Base-by-base conservation (phyloP, 1,140 invertebrate genomes). In the Zaprionus nigranus region DNA sequence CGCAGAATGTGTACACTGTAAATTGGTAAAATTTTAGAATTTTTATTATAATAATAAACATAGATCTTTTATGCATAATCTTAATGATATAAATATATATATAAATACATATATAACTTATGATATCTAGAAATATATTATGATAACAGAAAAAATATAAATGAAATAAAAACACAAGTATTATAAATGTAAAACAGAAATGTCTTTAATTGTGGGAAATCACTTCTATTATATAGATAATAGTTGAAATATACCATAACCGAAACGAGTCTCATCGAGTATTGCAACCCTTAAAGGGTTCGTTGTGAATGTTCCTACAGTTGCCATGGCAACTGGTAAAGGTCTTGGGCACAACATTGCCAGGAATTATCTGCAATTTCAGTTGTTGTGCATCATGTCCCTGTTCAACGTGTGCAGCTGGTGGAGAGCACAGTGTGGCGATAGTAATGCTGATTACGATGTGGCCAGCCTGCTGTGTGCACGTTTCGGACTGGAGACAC, bases 321-420 rank as follows among this genome's bases (percentile, higher is more conserved):
- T 74, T 54, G 13, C 17, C 63, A 22, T 60, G 69, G 12, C 15
- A 51, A 71, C 67, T 34, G 9, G 2, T 11, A 9, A 34, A 9
- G 2, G 20, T 9, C 12, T n/a, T n/a, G 9, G 54, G n/a, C 76
- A 75, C 54, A 82, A 87, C 75, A 17, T 15, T n/a, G 13, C 30
- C 30, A 11, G 5, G 15, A 9, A 5, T 26, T 17, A 5, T 26
- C 1, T n/a, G 6, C 46, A 67, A 24, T 80, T 54, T 20, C 57
- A 74, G 54, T 7, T 51, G 6, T 15, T 51, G 6, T 17, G 40
- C 54, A 74, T 13, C 70, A 97, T 97, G 97, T 97, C 96, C 15
- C 91, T 97, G 51, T 97, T 97, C 88, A 96, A 96, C 92, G 94
- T 95, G 3, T 94, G 96, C 80, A 96, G 96, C 77, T 95, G 95